Percentiles rank a stretch among this genome's conserved stretches.
These are phyloP conservation scores for Thaleichthys pacificus DNA, from an alignment of 2,797 vertebrate species.

Conservation along the genomic window DNA sequence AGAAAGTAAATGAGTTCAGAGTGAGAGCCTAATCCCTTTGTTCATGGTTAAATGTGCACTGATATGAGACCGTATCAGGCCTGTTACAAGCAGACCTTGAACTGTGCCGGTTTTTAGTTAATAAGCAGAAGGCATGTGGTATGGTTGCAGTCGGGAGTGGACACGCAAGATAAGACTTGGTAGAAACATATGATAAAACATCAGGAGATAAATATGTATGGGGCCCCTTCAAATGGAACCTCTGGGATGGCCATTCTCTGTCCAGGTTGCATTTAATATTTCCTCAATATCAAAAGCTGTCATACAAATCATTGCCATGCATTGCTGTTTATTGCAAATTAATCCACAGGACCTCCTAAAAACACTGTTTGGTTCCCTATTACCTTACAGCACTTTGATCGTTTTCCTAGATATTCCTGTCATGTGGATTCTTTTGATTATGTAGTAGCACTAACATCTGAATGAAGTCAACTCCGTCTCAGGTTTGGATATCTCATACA, in stretches of 20 bases:
- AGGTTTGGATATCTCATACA: conserved; percentile 37
- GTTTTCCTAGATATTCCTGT: too few species aligned
- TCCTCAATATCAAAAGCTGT: background rate
- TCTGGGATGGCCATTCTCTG: conserved; percentile 26
- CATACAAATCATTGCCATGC: background rate
- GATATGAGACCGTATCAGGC: conserved; percentile 62
- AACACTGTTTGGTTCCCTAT: too few species aligned
- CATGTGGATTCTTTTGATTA: too few species aligned
- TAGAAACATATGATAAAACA: conserved; percentile 59
- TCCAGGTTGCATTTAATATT: conserved; percentile 30
- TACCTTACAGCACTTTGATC: too few species aligned
- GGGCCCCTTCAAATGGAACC: conserved; percentile 63
- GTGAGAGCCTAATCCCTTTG: conserved; percentile 67
- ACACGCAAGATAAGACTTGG: conserved; percentile 66
- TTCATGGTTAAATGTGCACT: conserved; percentile 61
- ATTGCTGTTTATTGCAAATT: background rate
- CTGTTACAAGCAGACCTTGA: conserved; percentile 64
- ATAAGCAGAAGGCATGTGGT: conserved; percentile 64
- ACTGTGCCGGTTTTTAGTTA: conserved; percentile 61
- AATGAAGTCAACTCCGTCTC: background rate
- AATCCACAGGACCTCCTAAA: background rate
- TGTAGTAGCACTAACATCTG: too few species aligned
- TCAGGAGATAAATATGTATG: conserved; percentile 75
- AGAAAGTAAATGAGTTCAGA: conserved; percentile 34
- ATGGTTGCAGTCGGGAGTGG: conserved; percentile 55